Conservation (phyloP, 2,888 invertebrate species). For the Eledona agricola region DNA sequence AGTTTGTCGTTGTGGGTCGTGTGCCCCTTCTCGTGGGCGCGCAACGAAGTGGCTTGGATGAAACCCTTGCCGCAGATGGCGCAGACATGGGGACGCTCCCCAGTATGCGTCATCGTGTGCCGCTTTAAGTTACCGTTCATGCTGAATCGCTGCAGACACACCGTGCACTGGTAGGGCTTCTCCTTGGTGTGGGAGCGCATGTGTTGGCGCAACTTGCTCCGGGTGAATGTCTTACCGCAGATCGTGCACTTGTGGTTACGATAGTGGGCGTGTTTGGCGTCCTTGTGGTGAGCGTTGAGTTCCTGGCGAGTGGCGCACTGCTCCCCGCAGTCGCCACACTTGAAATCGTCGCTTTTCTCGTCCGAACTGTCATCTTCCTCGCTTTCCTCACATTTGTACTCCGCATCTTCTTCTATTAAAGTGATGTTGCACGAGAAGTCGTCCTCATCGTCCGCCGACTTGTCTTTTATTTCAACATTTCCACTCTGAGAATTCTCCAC, state of each 20-base stretch:
- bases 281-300: conserved; percentile 17
- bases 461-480: background rate
- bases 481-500: background rate
- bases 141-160: conserved; percentile 41
- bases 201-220: conserved; percentile 39
- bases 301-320: background rate
- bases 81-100: conserved; percentile 39
- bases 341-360: conserved; percentile 3
- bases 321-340: conserved; percentile 3
- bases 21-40: conserved; percentile 29
- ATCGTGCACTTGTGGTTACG: conserved; percentile 31
- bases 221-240: conserved; percentile 39
- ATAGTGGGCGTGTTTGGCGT: conserved; percentile 30
- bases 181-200: conserved; percentile 41
- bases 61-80: conserved; percentile 32
- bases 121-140: conserved; percentile 43
- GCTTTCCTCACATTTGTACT: conserved; percentile 7
- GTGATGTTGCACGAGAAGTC: conserved; percentile 20
- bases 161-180: conserved; percentile 41
- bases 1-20: conserved; percentile 4
- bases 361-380: too few relatives aligned
- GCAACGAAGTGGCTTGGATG: conserved; percentile 34
- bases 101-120: conserved; percentile 45
- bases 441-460: background rate
- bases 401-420: conserved; percentile 7